Base-by-base conservation (phyloP, 2,888 invertebrate genomes). In the Eupithecia subfuscata region DNA sequence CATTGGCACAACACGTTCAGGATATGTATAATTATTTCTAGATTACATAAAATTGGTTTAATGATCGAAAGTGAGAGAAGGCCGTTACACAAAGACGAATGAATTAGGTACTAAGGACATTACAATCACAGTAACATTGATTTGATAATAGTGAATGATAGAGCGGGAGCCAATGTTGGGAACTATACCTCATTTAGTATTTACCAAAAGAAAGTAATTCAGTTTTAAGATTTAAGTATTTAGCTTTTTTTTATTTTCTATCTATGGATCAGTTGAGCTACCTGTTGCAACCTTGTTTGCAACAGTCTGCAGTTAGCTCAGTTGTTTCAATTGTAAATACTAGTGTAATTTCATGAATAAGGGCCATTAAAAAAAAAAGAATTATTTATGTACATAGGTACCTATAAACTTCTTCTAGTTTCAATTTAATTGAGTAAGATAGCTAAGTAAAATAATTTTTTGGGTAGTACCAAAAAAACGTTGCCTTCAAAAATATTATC, bases 11-110 rank as follows among this genome's bases (percentile, higher is more conserved):
- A 60, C 65, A 70, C 69, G n/a, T 73, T 45, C 63, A 70, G 72
- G 70, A 77, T 75, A 75, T 60, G 67, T 34, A 64, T 71, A 71
- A 75, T 73, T 77, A 77, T 63, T 37, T 64, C 25, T 77, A 75
- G 52, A 75, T 78, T 75, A 75, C 70, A 76, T 63, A 73, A 76
- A 79, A 79, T 78, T 76, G 72, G 76, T 76, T 78, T 78, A 78
- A 79, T 79, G 73, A 76, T 75, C 56, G 76, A 69, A 79, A 73
- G 76, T 74, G 56, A 30, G 63, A 70, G 78, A 74, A 78, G 78
- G 79, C 64, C 78, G 60, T 34, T 25, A 43, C 69, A 76, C 75
- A 74, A 72, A 74, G 77, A 72, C 72, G 74, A 74, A 77, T 60
- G 56, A 64, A 70, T 74, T 76, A 73, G 73, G 56, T 72, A 56